Base-by-base conservation (phyloP, 2,888 invertebrate genomes). In the Rutpela maculata region DNA sequence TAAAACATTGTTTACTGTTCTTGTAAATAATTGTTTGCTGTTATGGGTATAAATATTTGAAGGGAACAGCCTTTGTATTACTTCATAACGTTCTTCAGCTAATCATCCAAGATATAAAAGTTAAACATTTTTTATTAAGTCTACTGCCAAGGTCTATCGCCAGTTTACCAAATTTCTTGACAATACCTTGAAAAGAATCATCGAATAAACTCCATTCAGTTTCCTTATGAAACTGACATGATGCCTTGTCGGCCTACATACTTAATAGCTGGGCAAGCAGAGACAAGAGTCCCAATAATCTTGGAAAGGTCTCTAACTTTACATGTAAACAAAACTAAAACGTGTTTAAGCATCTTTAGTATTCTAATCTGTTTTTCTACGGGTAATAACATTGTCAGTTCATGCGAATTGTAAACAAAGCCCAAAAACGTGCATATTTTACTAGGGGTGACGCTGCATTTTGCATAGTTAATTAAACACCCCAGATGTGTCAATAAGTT, bases 31-130 rank as follows among this genome's bases (percentile, higher is more conserved):
- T 26, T 26, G 22, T 26, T 26, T 26, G 4, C 22, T 26, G 22
- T 26, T 26, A 26, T 26, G 22, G 4, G 22, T 26, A 26, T 26
- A 26, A 26, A 26, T 26, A 4, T 26, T 26, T 26, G 22, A 3
- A 26, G 22, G 22, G 22, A n/a, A 4, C 22, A 4, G 1, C 22
- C 22, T 26, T 26, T 26, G 22, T 26, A 26, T 26, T 26, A 4
- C 22, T 26, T 1, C 22, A 26, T 26, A 4, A 26, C 22, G 22
- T 26, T n/a, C n/a, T n/a, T n/a, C n/a, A n/a, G n/a, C n/a, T n/a
- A n/a, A n/a, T 67, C 17, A 76, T 56, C 84, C 86, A 86, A 2
- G 86, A 87, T 26, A 85, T 57, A 76, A 80, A 86, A 22, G 69
- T 80, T 31, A 73, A 5, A 69, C 85, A 86, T 78, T 86, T 86